Evolutionary conservation across 2,113 vertebrate genomes (phyloP), one percentile per base, ranked within the genome.

Genomic region (Pyxicephalus adspersus): DNA sequence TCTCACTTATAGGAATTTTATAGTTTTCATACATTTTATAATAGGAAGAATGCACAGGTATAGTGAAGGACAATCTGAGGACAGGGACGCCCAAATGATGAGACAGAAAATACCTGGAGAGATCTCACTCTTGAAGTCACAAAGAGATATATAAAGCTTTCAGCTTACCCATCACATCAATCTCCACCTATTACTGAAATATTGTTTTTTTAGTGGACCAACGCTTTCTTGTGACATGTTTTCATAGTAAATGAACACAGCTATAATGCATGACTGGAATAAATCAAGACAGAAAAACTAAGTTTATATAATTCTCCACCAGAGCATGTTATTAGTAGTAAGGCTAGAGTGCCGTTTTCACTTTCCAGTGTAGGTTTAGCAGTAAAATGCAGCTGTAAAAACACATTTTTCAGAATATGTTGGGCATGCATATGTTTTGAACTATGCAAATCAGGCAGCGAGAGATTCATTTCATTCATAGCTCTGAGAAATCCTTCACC

Each of bases 391-490:
- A 63, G 77, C 31, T 52, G 66, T 31, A 79, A 73, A 38, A 55
- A 61, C 45, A 73, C 67, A 51, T 54, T 72, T 70, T 80, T 38
- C 18, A 25, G 38, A 51, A 63, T 71, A 52, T 23, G 67, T 52
- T 45, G 58, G 60, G 60, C 68, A 73, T 9, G 65, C 20, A 64
- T 52, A 57, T 73, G 68, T 80, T 80, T 70, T 70, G 31, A 80
- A 61, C 31, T 64, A 80, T 81, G 78, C 70, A 73, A 81, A 81
- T 81, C 23, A 81, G 68, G 68, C 60, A 72, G 50, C 38, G 25
- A 81, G 70, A 81, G 68, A 73, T 81, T 74, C 16, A 74, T 81
- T 81, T 81, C 70, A 81, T 73, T 74, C 55, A 57, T 55, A 29
- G 50, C 57, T 18, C 70, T 5, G 28, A 81, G 60, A 74, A 81